Conservation (phyloP, 2,888 invertebrate species). For the Zaprionus bogoriensis region DNA sequence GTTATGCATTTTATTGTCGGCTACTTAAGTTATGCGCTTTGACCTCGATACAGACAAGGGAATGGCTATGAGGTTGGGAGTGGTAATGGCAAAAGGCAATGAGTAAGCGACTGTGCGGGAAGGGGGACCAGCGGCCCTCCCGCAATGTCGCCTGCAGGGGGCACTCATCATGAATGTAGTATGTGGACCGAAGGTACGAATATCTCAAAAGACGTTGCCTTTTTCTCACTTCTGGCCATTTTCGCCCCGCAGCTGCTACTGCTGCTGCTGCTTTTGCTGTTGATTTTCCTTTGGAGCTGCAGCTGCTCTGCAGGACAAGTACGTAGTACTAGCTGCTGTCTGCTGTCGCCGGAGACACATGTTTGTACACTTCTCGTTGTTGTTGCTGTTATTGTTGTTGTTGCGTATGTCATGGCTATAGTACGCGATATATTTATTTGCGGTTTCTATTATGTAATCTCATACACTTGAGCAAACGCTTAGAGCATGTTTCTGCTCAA, state of each 20-base stretch:
- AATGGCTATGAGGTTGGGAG: background rate
- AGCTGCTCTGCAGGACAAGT: conserved; percentile 24
- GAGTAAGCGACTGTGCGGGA: background rate
- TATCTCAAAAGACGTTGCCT: conserved; percentile 28
- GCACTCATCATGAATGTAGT: conserved; percentile 51
- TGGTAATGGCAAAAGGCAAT: background rate
- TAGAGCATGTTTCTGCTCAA: conserved; percentile 25
- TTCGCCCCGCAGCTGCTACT: background rate
- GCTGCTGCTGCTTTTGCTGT: conserved; percentile 15
- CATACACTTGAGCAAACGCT: conserved; percentile 51
- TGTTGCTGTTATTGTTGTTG: conserved; percentile 20
- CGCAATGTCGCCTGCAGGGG: conserved; percentile 3
- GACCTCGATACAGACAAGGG: conserved; percentile 69
- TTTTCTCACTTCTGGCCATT: conserved; percentile 27
- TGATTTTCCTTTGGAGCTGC: conserved; percentile 30
- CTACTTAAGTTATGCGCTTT: conserved; percentile 78
- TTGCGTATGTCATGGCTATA: conserved; percentile 35
- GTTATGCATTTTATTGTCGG: conserved; percentile 78
- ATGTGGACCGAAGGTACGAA: conserved; percentile 35
- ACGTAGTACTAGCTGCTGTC: background rate
- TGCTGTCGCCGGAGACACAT: conserved; percentile 43
- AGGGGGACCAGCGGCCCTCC: background rate
- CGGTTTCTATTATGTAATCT: conserved; percentile 64
- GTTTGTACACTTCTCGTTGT: conserved; percentile 29
- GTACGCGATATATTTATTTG: conserved; percentile 69